Conservation (phyloP, 2,888 invertebrate species). For the Therioaphis trifolii region DNA sequence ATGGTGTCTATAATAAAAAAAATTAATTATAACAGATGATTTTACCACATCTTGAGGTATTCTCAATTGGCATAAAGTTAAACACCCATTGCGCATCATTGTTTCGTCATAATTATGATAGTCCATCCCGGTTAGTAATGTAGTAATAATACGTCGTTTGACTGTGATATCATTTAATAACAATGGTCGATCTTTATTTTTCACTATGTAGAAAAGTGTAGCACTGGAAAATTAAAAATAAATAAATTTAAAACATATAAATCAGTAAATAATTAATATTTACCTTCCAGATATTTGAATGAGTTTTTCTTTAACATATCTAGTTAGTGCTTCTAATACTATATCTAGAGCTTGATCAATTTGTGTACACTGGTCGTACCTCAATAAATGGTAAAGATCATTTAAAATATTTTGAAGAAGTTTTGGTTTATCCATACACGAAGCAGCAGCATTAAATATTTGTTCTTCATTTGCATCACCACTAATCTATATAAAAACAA, state of each 20-base stretch:
- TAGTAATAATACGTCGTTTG: conserved; percentile 83
- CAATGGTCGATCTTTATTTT: conserved; percentile 77
- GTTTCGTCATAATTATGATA: conserved; percentile 86
- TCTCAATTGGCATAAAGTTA: conserved; percentile 91
- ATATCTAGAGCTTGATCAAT: conserved; percentile 81
- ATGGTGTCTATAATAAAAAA: too few relatives aligned
- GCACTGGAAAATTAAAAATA: conserved; percentile 75
- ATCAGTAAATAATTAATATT: conserved; percentile 55
- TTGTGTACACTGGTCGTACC: conserved; percentile 83
- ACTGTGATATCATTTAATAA: conserved; percentile 71
- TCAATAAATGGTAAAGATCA: conserved; percentile 88
- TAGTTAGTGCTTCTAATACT: conserved; percentile 90
- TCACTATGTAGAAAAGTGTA: conserved; percentile 93
- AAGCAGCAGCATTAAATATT: conserved; percentile 84
- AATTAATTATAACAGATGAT: too few relatives aligned
- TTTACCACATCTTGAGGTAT: conserved; percentile 94
- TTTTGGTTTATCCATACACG: conserved; percentile 86
- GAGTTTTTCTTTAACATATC: conserved; percentile 85
- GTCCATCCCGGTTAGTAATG: conserved; percentile 89
- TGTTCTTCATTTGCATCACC: conserved; percentile 93
- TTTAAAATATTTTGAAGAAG: conserved; percentile 87
- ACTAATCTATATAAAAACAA: conserved; percentile 41
- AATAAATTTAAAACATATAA: neutral
- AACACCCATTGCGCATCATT: conserved; percentile 96
- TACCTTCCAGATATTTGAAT: conserved; percentile 94